Evolutionary conservation across 2,888 invertebrate genomes (phyloP).

Genomic region (Nomada flava): DNA sequence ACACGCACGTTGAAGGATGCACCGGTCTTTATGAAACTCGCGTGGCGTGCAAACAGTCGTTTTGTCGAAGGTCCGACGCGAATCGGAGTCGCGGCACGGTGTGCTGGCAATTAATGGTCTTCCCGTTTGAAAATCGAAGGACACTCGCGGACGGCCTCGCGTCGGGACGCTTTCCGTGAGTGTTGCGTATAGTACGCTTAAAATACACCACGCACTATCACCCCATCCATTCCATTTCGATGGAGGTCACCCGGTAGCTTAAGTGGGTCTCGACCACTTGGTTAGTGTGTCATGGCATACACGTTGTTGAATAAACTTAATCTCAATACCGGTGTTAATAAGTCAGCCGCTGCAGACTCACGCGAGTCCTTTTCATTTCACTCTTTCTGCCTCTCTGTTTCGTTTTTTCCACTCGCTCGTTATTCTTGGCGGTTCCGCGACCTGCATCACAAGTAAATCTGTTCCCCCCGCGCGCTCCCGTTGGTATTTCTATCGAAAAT

Average conservation of each 20-base stretch:
- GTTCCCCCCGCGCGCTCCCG: not conserved
- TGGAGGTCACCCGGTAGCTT: constrained; percentile 83
- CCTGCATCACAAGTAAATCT: constrained; percentile 10
- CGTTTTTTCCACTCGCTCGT: not conserved
- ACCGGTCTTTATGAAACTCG: constrained; percentile 6
- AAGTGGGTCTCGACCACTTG: constrained; percentile 85
- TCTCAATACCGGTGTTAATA: constrained; percentile 80
- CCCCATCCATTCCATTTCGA: constrained; percentile 82
- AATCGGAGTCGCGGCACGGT: constrained; percentile 51
- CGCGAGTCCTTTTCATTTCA: constrained; percentile 43
- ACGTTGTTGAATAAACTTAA: constrained; percentile 80
- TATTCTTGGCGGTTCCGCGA: constrained; percentile 2
- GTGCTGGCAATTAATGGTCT: constrained; percentile 71
- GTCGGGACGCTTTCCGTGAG: constrained; percentile 69
- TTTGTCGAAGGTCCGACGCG: constrained; percentile 50
- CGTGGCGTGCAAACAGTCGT: constrained; percentile 37
- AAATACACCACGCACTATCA: constrained; percentile 80
- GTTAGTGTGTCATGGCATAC: constrained; percentile 84
- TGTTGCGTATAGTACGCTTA: constrained; percentile 64
- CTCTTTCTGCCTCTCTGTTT: constrained; percentile 23
- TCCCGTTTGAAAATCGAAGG: constrained; percentile 78
- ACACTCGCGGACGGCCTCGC: constrained; percentile 71
- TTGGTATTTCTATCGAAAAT: not conserved
- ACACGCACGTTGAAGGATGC: constrained; percentile 4
- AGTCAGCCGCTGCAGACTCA: constrained; percentile 61